These are phyloP conservation scores for Orgyia antiqua DNA, from an alignment of 2,888 invertebrate genomes.

Conservation along the genomic window DNA sequence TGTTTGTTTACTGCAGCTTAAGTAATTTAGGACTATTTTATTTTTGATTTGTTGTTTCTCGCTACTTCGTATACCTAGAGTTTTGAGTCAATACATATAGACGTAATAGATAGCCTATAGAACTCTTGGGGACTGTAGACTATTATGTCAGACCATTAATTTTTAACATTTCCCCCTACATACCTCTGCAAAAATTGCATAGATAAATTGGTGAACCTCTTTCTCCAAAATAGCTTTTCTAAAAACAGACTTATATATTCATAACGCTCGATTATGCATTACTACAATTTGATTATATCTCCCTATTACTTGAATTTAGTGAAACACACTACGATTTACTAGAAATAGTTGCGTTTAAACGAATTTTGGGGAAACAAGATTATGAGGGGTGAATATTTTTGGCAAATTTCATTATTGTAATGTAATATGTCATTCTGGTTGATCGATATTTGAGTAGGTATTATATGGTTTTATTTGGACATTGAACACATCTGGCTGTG, in stretches of 20 bases:
- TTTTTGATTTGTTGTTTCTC: too few species aligned
- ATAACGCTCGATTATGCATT: slow-evolving; percentile 55
- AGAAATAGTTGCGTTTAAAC: slow-evolving; percentile 60
- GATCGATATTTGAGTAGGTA: slow-evolving; percentile 33
- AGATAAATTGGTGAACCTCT: too few species aligned
- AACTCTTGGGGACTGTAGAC: too few species aligned
- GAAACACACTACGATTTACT: slow-evolving; percentile 51
- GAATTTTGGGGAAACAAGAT: slow-evolving; percentile 55
- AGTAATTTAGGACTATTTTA: too few species aligned
- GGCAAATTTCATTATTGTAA: slow-evolving; percentile 58
- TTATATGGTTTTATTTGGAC: slow-evolving; percentile 21
- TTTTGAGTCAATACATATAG: too few species aligned
- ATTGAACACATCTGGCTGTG: slow-evolving; percentile 17
- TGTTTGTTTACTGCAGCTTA: too few species aligned
- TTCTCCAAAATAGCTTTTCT: too few species aligned
- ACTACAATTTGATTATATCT: slow-evolving; percentile 58
- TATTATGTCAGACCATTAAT: too few species aligned
- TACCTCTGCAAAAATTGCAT: too few species aligned
- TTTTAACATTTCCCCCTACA: too few species aligned
- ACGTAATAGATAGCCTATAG: too few species aligned
- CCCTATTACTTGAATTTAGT: slow-evolving; percentile 53
- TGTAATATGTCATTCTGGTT: slow-evolving; percentile 30
- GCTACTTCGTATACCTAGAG: too few species aligned
- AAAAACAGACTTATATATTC: slow-evolving; percentile 16
- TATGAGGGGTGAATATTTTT: slow-evolving; percentile 55